Conservation (phyloP, 2,888 invertebrate species). For the Tetrapedia diversipes region DNA sequence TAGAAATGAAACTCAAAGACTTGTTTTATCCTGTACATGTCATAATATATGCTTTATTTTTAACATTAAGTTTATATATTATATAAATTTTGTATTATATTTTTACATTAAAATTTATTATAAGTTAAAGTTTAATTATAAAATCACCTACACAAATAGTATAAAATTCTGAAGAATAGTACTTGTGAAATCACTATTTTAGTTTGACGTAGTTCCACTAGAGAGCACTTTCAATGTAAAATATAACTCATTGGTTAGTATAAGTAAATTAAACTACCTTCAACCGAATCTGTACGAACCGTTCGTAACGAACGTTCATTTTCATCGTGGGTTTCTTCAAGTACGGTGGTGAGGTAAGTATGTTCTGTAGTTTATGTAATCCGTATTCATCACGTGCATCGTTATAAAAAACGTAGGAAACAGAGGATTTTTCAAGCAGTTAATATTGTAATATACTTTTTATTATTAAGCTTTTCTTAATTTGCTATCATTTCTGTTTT, state of each 20-base stretch:
- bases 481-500: constrained; percentile 14
- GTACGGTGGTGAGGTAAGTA: constrained; percentile 27
- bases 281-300: background rate
- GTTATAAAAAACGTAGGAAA: background rate
- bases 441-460: background rate
- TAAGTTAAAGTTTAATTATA: too few species aligned
- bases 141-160: too few species aligned
- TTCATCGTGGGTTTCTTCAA: background rate
- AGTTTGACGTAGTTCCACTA: background rate
- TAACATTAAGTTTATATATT: too few species aligned
- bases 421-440: background rate
- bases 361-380: constrained; percentile 9
- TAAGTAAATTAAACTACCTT: background rate
- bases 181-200: background rate
- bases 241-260: background rate
- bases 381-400: constrained; percentile 24
- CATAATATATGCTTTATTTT: too few species aligned
- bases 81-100: too few species aligned
- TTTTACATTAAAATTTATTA: too few species aligned
- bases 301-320: too few species aligned
- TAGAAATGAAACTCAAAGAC: too few species aligned
- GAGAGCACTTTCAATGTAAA: background rate
- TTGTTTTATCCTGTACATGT: too few species aligned
- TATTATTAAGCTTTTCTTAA: constrained; percentile 32
- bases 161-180: too few species aligned